Base-by-base conservation (phyloP, 1,140 invertebrate species). In the Thaumetopoea pityocampa region DNA sequence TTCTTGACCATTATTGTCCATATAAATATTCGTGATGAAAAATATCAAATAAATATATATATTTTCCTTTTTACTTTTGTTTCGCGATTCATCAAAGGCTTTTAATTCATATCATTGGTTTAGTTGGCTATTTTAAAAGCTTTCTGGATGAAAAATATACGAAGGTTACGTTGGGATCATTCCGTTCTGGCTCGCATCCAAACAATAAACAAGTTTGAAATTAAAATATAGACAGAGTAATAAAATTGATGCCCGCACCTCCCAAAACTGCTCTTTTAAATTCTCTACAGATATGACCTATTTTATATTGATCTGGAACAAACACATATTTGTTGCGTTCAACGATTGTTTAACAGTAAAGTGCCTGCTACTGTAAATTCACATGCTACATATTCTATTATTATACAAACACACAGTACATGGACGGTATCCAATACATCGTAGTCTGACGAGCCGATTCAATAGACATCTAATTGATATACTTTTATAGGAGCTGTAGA, bases 381-480 rank as follows among this genome's bases (percentile, higher is more conserved):
- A 35, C n/a, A 8, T 6, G 7, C 11, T 7, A n/a, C n/a, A 18
- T 19, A 20, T 32, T 15, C 11, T 16, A 14, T 19, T n/a, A 5
- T 20, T 20, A 16, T 3, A 17, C 10, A 6, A 23, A 5, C 19
- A 24, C 6, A 35, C 4, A 32, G 5, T 34, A 23, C 17, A 14
- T 30, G n/a, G 44, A 45, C 40, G 58, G 29, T 61, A 61, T 51
- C 53, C 50, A 61, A 58, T 53, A 43, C 40, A 48, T 19, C 8
- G 11, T 44, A 48, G 17, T 16, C 18, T 16, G 10, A 19, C 19
- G 26, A 24, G 23, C 51, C 19, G 36, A 37, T 28, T 12, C 30
- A 28, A 29, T 30, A 16, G 20, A 5, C 17, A 37, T 22, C 26
- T 29, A 32, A 28, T 23, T 29, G 18, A n/a, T 18, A 5, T 7